Percentiles rank a stretch among this genome's conserved stretches.
phyloP scores from a whole-genome alignment of 2,797 vertebrate genomes.

The Trachurus trachurus region DNA sequence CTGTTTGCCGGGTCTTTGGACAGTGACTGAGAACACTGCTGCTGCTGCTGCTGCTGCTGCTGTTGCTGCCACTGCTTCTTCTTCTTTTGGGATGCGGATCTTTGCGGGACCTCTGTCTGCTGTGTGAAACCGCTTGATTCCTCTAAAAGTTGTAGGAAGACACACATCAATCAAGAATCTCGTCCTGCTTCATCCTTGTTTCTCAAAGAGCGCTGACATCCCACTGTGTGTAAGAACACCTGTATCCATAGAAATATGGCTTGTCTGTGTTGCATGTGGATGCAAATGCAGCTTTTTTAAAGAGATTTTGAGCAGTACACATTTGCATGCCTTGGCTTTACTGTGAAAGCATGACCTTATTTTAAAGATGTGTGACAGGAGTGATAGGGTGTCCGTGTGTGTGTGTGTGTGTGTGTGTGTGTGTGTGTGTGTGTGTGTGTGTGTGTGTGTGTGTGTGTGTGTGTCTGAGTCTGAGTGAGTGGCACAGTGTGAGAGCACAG shows the following conservation, averaged over 20 bases:
- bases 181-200: slow-evolving; percentile 19
- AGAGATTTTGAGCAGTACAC: slow-evolving; percentile 22
- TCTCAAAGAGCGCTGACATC: slow-evolving; percentile 44
- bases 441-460: slow-evolving; percentile 22
- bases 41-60: slow-evolving; percentile 34
- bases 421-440: slow-evolving; percentile 16
- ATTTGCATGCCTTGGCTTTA: slow-evolving; percentile 16
- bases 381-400: slow-evolving; percentile 24
- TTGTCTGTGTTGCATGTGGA: slow-evolving; percentile 9
- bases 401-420: slow-evolving; percentile 19
- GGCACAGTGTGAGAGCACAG: slow-evolving; percentile 5
- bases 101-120: slow-evolving; percentile 51
- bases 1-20: slow-evolving; percentile 54
- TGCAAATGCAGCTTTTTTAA: slow-evolving; percentile 14
- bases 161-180: slow-evolving; percentile 35
- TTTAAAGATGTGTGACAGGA: slow-evolving; percentile 48
- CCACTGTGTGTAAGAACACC: slow-evolving; percentile 64
- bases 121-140: slow-evolving; percentile 38
- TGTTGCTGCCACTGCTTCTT: slow-evolving; percentile 20
- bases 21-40: slow-evolving; percentile 38
- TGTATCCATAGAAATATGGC: slow-evolving; percentile 25
- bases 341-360: slow-evolving; percentile 56
- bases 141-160: slow-evolving; percentile 67
- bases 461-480: too few species aligned
- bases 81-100: slow-evolving; percentile 56